These are phyloP conservation scores for Loriculus beryllinus DNA, from an alignment of 2,797 vertebrate genomes.

Conservation along the genomic window DNA sequence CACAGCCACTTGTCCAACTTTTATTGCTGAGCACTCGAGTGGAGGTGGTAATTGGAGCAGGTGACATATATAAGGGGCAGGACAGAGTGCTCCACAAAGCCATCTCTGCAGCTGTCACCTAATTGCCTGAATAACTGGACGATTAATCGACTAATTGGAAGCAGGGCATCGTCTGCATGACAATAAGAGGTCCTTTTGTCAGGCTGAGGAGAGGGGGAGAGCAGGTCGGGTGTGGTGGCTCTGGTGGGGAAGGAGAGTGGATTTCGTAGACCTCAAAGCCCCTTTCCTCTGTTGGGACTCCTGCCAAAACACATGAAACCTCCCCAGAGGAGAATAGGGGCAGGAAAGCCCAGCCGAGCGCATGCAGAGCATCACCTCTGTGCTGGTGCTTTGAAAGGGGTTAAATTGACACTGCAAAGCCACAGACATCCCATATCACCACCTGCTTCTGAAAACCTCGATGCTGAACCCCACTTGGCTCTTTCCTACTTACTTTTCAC, in stretches of 20 bases:
- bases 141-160: slow-evolving; percentile 78
- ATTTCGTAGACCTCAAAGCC: neutral
- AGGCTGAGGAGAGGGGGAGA: neutral
- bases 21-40: slow-evolving; percentile 63
- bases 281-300: neutral
- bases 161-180: slow-evolving; percentile 62
- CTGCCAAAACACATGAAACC: neutral
- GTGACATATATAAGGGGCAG: slow-evolving; percentile 69
- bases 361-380: neutral
- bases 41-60: slow-evolving; percentile 71
- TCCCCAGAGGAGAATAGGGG: neutral
- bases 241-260: neutral
- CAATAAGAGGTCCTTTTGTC: slow-evolving; percentile 71
- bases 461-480: neutral
- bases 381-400: neutral
- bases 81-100: slow-evolving; percentile 58
- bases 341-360: neutral
- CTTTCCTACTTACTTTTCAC: neutral
- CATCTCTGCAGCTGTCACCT: slow-evolving; percentile 73
- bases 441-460: neutral
- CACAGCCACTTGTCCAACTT: slow-evolving; percentile 43
- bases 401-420: neutral
- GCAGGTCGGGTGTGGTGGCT: neutral
- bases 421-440: neutral
- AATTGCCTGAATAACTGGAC: slow-evolving; percentile 78